Evolutionary conservation across 2,113 vertebrate species (phyloP).

Genomic region (Bambusicola thoracicus): DNA sequence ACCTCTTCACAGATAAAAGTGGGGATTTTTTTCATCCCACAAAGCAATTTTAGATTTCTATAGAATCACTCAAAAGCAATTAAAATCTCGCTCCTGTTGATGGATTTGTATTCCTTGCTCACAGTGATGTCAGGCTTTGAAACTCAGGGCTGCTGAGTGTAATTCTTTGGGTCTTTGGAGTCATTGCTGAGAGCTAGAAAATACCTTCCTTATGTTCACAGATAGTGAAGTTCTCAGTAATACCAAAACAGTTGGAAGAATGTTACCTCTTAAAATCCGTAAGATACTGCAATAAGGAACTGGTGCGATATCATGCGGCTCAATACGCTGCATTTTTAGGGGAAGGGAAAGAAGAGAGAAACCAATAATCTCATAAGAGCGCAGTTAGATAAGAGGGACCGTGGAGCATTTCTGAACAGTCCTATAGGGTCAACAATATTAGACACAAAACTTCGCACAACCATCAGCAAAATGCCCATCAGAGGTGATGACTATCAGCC

Average conservation of each 20-base stretch:
- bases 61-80: slow-evolving; percentile 48
- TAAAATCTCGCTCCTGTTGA: slow-evolving; percentile 38
- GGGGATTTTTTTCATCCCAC: neutral
- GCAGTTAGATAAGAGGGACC: neutral
- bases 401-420: neutral
- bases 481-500: neutral
- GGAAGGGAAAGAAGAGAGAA: neutral
- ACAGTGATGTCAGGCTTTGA: slow-evolving; percentile 40
- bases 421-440: neutral
- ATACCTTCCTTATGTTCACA: neutral
- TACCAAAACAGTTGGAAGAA: neutral
- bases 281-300: neutral
- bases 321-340: neutral
- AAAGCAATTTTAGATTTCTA: slow-evolving; percentile 49
- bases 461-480: neutral
- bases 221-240: slow-evolving; percentile 27
- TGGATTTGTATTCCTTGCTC: slow-evolving; percentile 28
- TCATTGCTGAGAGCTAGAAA: slow-evolving; percentile 28
- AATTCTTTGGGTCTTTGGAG: slow-evolving; percentile 52
- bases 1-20: slow-evolving; percentile 34
- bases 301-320: neutral
- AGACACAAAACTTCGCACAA: neutral
- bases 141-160: slow-evolving; percentile 14
- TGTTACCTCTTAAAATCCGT: slow-evolving; percentile 1
- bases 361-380: neutral